Percentiles rank a stretch among this genome's conserved stretches.
These are phyloP conservation scores for Microplitis demolitor DNA, from an alignment of 1,140 invertebrate genomes.

Conservation along the genomic window DNA sequence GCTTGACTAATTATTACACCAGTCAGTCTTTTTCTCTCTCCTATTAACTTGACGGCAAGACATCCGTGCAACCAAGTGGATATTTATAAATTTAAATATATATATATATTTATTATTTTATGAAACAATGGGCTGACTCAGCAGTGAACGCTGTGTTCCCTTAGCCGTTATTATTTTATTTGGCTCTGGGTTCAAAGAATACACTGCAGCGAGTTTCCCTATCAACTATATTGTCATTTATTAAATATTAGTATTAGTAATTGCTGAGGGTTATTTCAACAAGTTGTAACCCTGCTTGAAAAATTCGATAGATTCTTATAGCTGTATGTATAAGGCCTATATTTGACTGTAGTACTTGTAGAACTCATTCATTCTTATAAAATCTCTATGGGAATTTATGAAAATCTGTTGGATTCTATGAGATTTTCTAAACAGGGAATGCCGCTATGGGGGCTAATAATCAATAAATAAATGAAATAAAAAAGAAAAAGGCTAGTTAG, in stretches of 20 bases:
- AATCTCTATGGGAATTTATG: neutral
- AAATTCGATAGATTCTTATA: too few relatives aligned
- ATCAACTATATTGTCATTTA: neutral
- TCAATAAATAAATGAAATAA: neutral
- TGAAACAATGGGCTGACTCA: conserved; percentile 42
- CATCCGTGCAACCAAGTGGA: conserved; percentile 23
- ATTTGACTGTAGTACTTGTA: too few relatives aligned
- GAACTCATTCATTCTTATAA: neutral
- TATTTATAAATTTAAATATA: neutral
- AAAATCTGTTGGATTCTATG: neutral
- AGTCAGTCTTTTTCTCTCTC: conserved; percentile 66
- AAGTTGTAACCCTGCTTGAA: too few relatives aligned
- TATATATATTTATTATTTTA: neutral
- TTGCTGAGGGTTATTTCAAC: too few relatives aligned
- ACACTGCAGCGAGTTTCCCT: conserved; percentile 55
- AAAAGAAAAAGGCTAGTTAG: neutral
- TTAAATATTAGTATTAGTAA: too few relatives aligned
- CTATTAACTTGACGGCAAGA: conserved; percentile 55
- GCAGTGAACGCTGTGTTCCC: conserved; percentile 60
- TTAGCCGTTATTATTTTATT: conserved; percentile 42
- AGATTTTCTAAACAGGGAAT: too few relatives aligned
- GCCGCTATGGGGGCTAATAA: neutral
- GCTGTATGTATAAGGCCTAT: too few relatives aligned
- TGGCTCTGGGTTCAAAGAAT: conserved; percentile 58
- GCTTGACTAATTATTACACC: conserved; percentile 54